Conservation (phyloP, 2,888 invertebrate species). For the Chorisops tibialis region DNA sequence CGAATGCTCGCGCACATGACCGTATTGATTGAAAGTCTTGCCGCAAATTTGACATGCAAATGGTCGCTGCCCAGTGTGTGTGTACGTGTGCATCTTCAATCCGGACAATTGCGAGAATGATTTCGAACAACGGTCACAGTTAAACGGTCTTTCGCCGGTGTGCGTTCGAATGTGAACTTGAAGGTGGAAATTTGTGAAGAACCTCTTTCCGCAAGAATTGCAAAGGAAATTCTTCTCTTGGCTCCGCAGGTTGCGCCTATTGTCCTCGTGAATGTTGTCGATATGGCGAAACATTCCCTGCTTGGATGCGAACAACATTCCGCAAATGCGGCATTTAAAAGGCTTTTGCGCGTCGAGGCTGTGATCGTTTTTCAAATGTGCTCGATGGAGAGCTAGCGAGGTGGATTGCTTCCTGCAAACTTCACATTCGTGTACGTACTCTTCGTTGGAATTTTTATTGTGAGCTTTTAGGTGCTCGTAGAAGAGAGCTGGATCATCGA, state of each 20-base stretch:
- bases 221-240: slow-evolving; percentile 37
- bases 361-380: slow-evolving; percentile 30
- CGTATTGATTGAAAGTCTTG: slow-evolving; percentile 29
- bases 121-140: slow-evolving; percentile 28
- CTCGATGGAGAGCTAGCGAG: slow-evolving; percentile 23
- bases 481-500: slow-evolving; percentile 6
- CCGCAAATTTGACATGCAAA: slow-evolving; percentile 41
- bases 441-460: slow-evolving; percentile 8
- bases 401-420: slow-evolving; percentile 25
- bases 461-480: slow-evolving; percentile 31
- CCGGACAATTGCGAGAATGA: slow-evolving; percentile 28
- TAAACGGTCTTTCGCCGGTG: slow-evolving; percentile 25
- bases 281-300: slow-evolving; percentile 32
- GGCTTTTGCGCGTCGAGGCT: slow-evolving; percentile 25
- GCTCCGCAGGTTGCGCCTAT: slow-evolving; percentile 30
- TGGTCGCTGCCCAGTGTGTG: slow-evolving; percentile 48
- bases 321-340: slow-evolving; percentile 29
- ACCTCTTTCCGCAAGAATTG: slow-evolving; percentile 41
- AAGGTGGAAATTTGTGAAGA: slow-evolving; percentile 45
- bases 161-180: slow-evolving; percentile 42
- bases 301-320: slow-evolving; percentile 29
- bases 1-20: slow-evolving; percentile 27
- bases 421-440: slow-evolving; percentile 29
- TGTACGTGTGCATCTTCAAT: slow-evolving; percentile 42
- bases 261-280: slow-evolving; percentile 32